phyloP scores from a whole-genome alignment of 1,140 invertebrate species.

The Galleria mellonella region DNA sequence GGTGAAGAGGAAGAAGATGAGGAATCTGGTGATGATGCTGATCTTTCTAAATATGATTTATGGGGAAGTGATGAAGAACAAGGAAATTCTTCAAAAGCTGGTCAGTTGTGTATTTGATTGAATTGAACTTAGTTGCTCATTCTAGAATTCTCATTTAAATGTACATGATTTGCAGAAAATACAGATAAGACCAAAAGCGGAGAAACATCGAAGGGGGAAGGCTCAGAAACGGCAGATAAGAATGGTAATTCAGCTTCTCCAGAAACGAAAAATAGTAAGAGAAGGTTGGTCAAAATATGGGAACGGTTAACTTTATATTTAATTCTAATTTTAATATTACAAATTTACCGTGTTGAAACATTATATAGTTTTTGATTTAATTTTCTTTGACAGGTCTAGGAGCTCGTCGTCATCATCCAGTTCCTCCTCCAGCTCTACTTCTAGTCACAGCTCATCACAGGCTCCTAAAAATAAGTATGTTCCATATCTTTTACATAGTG shows the following conservation, averaged over 20 bases:
- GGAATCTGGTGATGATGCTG: slow-evolving; percentile 67
- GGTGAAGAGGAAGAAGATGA: slow-evolving; percentile 54
- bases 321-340: neutral
- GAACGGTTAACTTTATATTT: neutral
- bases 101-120: slow-evolving; percentile 14
- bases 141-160: neutral
- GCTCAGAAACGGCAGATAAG: slow-evolving; percentile 24
- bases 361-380: slow-evolving; percentile 2
- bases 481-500: slow-evolving; percentile 1
- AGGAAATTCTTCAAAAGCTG: slow-evolving; percentile 44
- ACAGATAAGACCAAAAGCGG: slow-evolving; percentile 34
- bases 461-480: slow-evolving; percentile 60
- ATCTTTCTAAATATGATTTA: slow-evolving; percentile 71
- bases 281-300: slow-evolving; percentile 22
- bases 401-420: slow-evolving; percentile 64
- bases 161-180: slow-evolving; percentile 6
- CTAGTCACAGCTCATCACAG: slow-evolving; percentile 55
- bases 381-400: slow-evolving; percentile 33
- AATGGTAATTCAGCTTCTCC: slow-evolving; percentile 35
- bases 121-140: no score
- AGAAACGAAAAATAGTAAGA: slow-evolving; percentile 34
- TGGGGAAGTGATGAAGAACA: slow-evolving; percentile 69
- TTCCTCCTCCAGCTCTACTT: slow-evolving; percentile 61
- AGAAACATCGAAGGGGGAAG: slow-evolving; percentile 26
- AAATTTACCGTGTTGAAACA: no score